A percentile compares a stretch with the other conserved stretches of the same genome.
These are phyloP conservation scores for Apodemus sylvaticus DNA, from an alignment of 2,113 vertebrate species.

Conservation along the genomic window DNA sequence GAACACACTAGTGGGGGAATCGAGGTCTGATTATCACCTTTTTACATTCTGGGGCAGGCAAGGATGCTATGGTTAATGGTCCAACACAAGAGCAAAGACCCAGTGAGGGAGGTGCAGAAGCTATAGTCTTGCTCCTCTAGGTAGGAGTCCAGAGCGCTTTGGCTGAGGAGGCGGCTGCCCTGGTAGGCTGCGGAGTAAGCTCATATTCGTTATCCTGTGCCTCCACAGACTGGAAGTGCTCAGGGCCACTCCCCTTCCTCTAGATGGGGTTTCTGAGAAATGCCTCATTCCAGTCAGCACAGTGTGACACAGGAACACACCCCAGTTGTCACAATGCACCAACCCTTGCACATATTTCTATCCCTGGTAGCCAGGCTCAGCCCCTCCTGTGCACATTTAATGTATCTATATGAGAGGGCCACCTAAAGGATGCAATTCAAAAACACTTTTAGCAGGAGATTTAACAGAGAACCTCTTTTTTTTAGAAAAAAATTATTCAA, in stretches of 20 bases:
- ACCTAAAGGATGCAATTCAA: neutral
- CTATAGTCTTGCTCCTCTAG: neutral
- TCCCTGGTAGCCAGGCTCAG: neutral
- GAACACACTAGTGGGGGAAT: neutral
- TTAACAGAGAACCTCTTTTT: conserved; percentile 9
- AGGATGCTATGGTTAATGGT: neutral
- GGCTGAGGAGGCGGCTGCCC: neutral
- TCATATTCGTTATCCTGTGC: neutral
- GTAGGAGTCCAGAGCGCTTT: neutral
- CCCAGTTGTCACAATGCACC: neutral
- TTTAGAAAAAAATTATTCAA: neutral
- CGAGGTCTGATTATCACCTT: neutral
- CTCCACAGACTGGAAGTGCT: neutral
- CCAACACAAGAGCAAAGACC: neutral
- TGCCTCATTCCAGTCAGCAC: neutral
- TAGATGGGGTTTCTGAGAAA: conserved; percentile 21
- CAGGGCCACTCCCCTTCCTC: neutral
- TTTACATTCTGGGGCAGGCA: neutral
- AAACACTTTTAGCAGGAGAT: neutral
- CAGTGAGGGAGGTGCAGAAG: neutral
- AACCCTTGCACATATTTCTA: neutral
- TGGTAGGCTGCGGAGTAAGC: too few relatives aligned
- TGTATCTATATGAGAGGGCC: neutral
- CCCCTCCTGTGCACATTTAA: neutral
- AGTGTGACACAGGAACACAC: neutral